Evolutionary conservation across 2,113 vertebrate genomes (phyloP), one percentile per base, ranked within the genome.

Genomic region (Dunckerocampus dactyliophorus): DNA sequence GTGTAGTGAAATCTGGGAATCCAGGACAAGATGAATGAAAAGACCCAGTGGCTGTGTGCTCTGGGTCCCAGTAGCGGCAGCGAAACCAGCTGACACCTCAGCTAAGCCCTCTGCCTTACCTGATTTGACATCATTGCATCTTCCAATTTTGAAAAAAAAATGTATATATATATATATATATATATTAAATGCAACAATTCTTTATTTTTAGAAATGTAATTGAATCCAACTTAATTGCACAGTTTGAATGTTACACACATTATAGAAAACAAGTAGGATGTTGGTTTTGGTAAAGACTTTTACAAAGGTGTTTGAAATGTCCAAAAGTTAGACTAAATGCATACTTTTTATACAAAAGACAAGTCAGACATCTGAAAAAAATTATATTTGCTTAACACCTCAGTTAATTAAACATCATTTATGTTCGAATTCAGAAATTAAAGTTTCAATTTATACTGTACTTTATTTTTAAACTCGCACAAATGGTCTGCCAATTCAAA

Each of bases 1-100:
- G 83, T 69, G 80, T 15, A 51, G 49, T 75, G 65, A 71, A 72
- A 81, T 80, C 71, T 82, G 65, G 83, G 71, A 65, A 59, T 61
- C 9, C 47, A 42, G 73, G 42, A 53, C 75, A 65, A 78, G 71
- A 79, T 1, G 13, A 69, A 75, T 64, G 51, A 76, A 78, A 69
- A 48, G 59, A 73, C 62, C 50, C 14, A 58, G 69, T 80, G 71
- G 72, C 63, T 59, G 37, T 46, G 61, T 71, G 75, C 55, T 63
- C 62, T 75, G n/a, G n/a, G 72, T 75, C 71, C 71, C 69, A 72
- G 73, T 9, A 82, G 71, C 74, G 58, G 80, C 79, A 49, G 21
- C 59, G 8, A 71, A 65, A 42, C 62, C 20, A 56, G 57, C 82
- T 76, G 73, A 68, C 65, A 62, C 42, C 53, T 71, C 22, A 3